Percentiles rank a stretch among this genome's conserved stretches.
Evolutionary conservation across 2,113 vertebrate species (phyloP).

Genomic region (Boleophthalmus pectinirostris): DNA sequence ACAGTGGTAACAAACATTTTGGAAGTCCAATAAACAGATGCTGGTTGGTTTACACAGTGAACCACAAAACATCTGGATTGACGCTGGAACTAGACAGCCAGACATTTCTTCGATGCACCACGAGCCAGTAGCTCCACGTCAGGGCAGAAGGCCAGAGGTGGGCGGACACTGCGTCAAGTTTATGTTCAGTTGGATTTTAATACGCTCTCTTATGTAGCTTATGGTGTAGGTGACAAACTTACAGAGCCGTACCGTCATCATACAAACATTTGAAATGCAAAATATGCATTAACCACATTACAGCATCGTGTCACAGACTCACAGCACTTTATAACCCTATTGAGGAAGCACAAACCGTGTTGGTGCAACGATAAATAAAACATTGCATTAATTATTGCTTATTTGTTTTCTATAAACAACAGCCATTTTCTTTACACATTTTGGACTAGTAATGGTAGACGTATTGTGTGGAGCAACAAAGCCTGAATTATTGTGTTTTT

Average conservation of each 20-base stretch:
- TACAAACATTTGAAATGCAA: no score
- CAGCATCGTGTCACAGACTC: no score
- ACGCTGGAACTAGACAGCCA: constrained; percentile 79
- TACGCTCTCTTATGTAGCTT: constrained; percentile 25
- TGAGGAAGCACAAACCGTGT: background rate
- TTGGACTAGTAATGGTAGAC: no score
- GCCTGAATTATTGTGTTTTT: no score
- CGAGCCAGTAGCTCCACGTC: constrained; percentile 69
- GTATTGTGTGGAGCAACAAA: no score
- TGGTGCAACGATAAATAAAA: background rate
- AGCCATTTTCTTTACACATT: no score
- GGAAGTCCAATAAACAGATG: constrained; percentile 83
- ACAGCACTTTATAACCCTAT: no score
- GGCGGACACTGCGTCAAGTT: constrained; percentile 48
- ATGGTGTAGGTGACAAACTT: background rate
- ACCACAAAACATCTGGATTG: constrained; percentile 83
- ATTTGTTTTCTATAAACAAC: no score
- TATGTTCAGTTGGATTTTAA: constrained; percentile 50
- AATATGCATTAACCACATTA: no score
- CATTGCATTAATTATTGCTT: background rate
- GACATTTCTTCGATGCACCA: constrained; percentile 77
- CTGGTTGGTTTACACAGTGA: constrained; percentile 80
- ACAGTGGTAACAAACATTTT: constrained; percentile 82
- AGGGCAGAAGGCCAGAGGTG: constrained; percentile 60
- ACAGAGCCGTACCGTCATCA: background rate